Conservation (phyloP, 1,140 invertebrate genomes). For the Micrasema minimum region DNA sequence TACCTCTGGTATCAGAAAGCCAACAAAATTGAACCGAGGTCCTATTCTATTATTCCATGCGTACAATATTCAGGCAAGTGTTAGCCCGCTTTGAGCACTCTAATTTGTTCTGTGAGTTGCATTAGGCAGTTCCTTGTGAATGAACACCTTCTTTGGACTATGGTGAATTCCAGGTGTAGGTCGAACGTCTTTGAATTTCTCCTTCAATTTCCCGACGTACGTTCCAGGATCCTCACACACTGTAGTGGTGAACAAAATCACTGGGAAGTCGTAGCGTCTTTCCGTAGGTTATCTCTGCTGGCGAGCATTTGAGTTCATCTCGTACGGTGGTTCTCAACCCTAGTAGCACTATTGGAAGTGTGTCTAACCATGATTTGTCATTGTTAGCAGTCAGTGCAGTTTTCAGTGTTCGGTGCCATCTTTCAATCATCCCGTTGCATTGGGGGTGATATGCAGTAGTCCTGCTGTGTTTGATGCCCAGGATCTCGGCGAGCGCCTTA, state of each 20-base stretch:
- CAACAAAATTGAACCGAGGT: slow-evolving; percentile 82
- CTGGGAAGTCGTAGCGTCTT: background rate
- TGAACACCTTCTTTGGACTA: background rate
- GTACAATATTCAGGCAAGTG: slow-evolving; percentile 74
- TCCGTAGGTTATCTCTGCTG: background rate
- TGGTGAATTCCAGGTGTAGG: background rate
- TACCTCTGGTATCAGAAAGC: slow-evolving; percentile 77
- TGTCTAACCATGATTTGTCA: too few species aligned
- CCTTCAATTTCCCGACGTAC: background rate
- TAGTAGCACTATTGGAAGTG: background rate
- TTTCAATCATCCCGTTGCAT: slow-evolving; percentile 58
- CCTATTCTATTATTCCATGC: slow-evolving; percentile 88
- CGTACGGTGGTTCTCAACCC: background rate
- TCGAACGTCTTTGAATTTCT: background rate
- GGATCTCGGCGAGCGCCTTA: slow-evolving; percentile 42
- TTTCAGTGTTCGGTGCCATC: slow-evolving; percentile 61
- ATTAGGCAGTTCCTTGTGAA: background rate
- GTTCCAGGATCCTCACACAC: background rate
- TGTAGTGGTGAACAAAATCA: background rate
- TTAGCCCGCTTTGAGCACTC: slow-evolving; percentile 37
- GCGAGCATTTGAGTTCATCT: background rate
- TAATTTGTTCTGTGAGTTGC: background rate
- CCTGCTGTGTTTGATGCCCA: slow-evolving; percentile 53
- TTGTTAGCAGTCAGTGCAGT: slow-evolving; percentile 55
- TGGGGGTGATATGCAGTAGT: slow-evolving; percentile 60